phyloP scores from a whole-genome alignment of 1,140 invertebrate species.

The Monochamus saltuarius region DNA sequence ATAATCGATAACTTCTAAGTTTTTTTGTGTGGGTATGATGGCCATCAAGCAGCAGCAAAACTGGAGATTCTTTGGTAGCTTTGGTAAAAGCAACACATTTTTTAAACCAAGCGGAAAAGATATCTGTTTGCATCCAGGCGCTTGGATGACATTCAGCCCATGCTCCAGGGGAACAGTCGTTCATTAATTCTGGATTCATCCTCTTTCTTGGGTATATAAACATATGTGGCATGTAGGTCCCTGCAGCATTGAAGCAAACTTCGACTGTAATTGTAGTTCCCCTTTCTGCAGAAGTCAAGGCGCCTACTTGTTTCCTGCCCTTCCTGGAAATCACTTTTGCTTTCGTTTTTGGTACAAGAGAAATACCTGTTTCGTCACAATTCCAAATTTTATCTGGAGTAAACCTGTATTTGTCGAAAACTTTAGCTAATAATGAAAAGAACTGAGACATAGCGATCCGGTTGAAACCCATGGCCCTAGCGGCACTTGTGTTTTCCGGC shows the following conservation, averaged over 20 bases:
- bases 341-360: conserved; percentile 48
- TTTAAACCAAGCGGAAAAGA: conserved; percentile 46
- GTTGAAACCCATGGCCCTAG: conserved; percentile 16
- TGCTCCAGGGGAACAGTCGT: conserved; percentile 30
- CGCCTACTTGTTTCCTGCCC: conserved; percentile 48
- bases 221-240: conserved; percentile 42
- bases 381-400: conserved; percentile 46
- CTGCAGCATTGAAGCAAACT: conserved; percentile 48
- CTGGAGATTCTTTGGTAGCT: conserved; percentile 27
- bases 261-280: conserved; percentile 47
- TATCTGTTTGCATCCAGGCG: conserved; percentile 47
- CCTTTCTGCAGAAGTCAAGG: conserved; percentile 46
- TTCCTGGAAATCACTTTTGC: conserved; percentile 45
- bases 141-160: conserved; percentile 36
- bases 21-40: conserved; percentile 43
- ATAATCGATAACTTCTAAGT: conserved; percentile 39
- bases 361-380: conserved; percentile 52
- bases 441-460: conserved; percentile 7
- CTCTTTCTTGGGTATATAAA: conserved; percentile 40
- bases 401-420: conserved; percentile 35
- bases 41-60: conserved; percentile 46
- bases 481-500: conserved; percentile 41
- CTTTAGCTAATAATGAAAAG: conserved; percentile 11
- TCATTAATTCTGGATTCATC: conserved; percentile 34
- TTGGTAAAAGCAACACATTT: conserved; percentile 37